Conservation (phyloP, 2,797 vertebrate genomes). For the Saguinus oedipus region DNA sequence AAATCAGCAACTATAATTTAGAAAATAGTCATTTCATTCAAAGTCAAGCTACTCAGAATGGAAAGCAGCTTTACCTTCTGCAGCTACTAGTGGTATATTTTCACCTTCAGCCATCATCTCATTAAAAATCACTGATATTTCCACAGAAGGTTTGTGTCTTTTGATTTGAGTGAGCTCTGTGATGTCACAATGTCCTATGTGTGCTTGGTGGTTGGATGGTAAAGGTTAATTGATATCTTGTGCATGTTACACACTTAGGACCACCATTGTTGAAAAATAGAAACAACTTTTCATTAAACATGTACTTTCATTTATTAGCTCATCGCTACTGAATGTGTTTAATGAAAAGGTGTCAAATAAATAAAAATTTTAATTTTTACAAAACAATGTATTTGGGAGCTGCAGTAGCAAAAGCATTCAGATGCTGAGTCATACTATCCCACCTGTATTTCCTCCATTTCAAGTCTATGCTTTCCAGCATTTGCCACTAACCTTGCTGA, state of each 20-base stretch:
- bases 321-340: not conserved
- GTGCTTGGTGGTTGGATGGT: accelerated
- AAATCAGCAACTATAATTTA: not conserved
- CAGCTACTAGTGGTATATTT: accelerated
- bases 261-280: not conserved
- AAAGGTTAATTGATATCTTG: not conserved
- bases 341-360: not conserved
- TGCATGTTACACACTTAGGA: not conserved
- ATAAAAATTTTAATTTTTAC: not conserved
- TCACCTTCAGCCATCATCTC: not conserved
- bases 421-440: accelerated
- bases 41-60: not conserved
- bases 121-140: accelerated
- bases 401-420: accelerated
- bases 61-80: not conserved
- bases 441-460: not conserved
- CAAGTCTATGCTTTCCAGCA: accelerated
- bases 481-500: not conserved
- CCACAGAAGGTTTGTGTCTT: too few species aligned
- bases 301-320: not conserved
- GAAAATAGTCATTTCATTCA: not conserved
- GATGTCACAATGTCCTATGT: not conserved
- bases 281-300: not conserved
- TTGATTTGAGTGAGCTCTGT: not conserved
- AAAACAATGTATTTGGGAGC: accelerated